Evolutionary conservation across 2,797 vertebrate species (phyloP).

Genomic region (Florisuga fusca): DNA sequence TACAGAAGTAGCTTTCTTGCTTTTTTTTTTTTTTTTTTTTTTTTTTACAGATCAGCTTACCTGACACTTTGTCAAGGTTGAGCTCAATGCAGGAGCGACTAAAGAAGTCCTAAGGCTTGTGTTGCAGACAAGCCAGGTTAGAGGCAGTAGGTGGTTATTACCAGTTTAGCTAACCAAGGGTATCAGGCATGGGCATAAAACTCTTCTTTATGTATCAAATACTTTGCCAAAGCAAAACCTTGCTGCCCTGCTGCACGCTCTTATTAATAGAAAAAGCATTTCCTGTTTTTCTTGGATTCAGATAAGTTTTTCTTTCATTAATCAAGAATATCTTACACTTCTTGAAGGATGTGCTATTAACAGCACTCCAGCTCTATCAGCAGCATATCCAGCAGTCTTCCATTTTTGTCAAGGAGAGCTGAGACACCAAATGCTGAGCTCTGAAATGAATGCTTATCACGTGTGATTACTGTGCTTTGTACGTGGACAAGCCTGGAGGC

Average conservation of each 20-base stretch:
- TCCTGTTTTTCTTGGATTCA: background rate
- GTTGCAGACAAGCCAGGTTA: background rate
- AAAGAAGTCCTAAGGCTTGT: background rate
- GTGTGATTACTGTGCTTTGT: background rate
- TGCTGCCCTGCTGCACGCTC: accelerated
- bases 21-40: background rate
- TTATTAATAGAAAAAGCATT: background rate
- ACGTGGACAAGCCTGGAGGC: background rate
- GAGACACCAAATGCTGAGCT: background rate
- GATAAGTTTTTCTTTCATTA: background rate
- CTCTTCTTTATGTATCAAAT: background rate
- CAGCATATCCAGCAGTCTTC: background rate
- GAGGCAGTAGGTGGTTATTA: background rate
- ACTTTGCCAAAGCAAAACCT: background rate
- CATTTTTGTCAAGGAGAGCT: background rate
- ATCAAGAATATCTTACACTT: background rate
- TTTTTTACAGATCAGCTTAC: background rate
- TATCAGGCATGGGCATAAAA: background rate
- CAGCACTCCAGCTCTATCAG: background rate
- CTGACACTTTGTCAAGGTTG: background rate
- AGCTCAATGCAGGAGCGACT: background rate
- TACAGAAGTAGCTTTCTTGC: background rate
- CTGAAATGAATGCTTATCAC: background rate
- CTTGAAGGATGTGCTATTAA: background rate
- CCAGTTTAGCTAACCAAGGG: background rate